phyloP scores from a whole-genome alignment of 2,113 vertebrate species.

The Phocoena sinus region DNA sequence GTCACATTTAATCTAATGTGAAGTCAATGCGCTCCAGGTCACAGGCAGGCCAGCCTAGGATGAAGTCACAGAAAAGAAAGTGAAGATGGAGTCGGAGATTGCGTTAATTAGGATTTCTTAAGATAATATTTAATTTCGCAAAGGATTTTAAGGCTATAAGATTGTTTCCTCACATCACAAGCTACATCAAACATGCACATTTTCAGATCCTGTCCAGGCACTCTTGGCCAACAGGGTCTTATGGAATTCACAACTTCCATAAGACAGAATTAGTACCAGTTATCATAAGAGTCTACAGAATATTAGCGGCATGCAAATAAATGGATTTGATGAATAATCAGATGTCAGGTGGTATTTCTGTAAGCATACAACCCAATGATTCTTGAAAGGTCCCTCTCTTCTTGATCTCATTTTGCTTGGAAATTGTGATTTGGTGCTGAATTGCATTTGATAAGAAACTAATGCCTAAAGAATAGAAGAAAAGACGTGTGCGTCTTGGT shows the following conservation, averaged over 20 bases:
- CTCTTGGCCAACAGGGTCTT: neutral
- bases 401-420: slow-evolving; percentile 12
- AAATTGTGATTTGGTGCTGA: neutral
- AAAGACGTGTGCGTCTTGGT: neutral
- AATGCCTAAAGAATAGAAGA: neutral
- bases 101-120: slow-evolving; percentile 86
- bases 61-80: slow-evolving; percentile 80
- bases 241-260: slow-evolving; percentile 44
- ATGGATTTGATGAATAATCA: slow-evolving; percentile 61
- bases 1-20: slow-evolving; percentile 81
- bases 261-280: slow-evolving; percentile 70
- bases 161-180: slow-evolving; percentile 37
- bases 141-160: slow-evolving; percentile 42
- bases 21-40: slow-evolving; percentile 80
- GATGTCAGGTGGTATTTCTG: slow-evolving; percentile 49
- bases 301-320: slow-evolving; percentile 56
- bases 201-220: slow-evolving; percentile 24
- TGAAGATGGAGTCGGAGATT: slow-evolving; percentile 81
- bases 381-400: neutral
- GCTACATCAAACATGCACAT: slow-evolving; percentile 33
- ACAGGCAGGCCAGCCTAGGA: slow-evolving; percentile 70
- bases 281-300: slow-evolving; percentile 66
- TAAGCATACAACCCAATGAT: neutral
- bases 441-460: slow-evolving; percentile 17
- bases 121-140: slow-evolving; percentile 85